Percentiles rank a stretch among this genome's conserved stretches.
phyloP scores from a whole-genome alignment of 2,113 vertebrate species.

The Gallinago media region DNA sequence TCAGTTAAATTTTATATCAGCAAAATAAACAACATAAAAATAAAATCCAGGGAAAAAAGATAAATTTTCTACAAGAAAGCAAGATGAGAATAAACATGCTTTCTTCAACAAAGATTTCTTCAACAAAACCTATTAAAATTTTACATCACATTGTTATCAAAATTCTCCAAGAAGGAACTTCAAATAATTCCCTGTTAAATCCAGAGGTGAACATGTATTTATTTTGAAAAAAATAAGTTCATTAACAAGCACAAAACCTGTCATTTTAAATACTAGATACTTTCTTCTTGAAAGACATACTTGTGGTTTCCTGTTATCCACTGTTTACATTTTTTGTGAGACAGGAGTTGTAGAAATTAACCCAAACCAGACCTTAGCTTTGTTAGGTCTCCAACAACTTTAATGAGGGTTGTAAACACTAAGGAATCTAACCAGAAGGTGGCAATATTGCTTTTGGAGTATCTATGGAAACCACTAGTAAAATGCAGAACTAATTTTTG shows the following conservation, averaged over 20 bases:
- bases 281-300: neutral
- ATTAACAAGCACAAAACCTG: neutral
- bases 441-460: fast-evolving
- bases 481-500: neutral
- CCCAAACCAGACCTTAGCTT: neutral
- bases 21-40: neutral
- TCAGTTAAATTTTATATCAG: neutral
- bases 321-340: neutral
- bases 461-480: neutral
- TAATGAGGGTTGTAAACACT: neutral
- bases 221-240: neutral
- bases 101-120: too few relatives aligned
- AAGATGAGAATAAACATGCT: neutral
- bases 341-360: neutral
- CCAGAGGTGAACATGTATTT: neutral
- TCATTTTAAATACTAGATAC: neutral
- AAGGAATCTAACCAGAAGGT: neutral
- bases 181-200: neutral
- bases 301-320: neutral
- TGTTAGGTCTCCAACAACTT: neutral
- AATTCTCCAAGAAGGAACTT: neutral
- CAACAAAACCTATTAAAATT: neutral
- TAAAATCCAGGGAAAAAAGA: neutral
- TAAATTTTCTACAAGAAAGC: neutral
- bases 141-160: neutral